Conservation (phyloP, 2,113 vertebrate species). For the Megalops atlanticus region DNA sequence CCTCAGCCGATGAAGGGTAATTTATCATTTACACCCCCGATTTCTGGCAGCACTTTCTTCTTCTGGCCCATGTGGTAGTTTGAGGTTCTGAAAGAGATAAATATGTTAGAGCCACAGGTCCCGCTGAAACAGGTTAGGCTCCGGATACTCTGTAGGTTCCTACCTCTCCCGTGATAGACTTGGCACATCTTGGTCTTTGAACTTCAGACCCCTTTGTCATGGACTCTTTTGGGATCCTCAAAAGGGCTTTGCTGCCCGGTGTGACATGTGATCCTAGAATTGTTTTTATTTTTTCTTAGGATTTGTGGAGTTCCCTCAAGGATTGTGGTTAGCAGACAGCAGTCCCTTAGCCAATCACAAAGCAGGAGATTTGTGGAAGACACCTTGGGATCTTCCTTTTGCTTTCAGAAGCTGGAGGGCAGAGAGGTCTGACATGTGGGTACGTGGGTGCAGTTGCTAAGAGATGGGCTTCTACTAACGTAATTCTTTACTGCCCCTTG, state of each 20-base stretch:
- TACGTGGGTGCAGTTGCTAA: constrained; percentile 72
- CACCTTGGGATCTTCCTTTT: constrained; percentile 81
- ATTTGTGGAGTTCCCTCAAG: constrained; percentile 92
- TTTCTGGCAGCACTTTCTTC: constrained; percentile 91
- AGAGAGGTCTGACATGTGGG: constrained; percentile 70
- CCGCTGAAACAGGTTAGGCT: constrained; percentile 86
- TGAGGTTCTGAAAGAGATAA: constrained; percentile 89
- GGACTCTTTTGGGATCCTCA: constrained; percentile 88
- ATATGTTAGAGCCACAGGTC: constrained; percentile 89
- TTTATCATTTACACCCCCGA: constrained; percentile 99
- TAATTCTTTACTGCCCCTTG: constrained; percentile 56
- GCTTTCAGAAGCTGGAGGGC: constrained; percentile 69
- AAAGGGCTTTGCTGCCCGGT: constrained; percentile 95
- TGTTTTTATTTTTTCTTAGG: constrained; percentile 81
- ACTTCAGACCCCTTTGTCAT: constrained; percentile 95
- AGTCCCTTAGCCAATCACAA: constrained; percentile 78
- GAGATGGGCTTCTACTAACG: constrained; percentile 64
- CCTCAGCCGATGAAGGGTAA: constrained; percentile 99
- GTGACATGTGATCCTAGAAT: constrained; percentile 94
- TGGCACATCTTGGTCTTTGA: constrained; percentile 99
- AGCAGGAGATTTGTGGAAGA: constrained; percentile 77
- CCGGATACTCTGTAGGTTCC: constrained; percentile 73
- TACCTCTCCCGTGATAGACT: constrained; percentile 92
- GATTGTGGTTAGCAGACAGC: constrained; percentile 83
- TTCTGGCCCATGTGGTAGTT: constrained; percentile 80